phyloP scores from a whole-genome alignment of 2,113 vertebrate genomes.

The Monopterus albus region DNA sequence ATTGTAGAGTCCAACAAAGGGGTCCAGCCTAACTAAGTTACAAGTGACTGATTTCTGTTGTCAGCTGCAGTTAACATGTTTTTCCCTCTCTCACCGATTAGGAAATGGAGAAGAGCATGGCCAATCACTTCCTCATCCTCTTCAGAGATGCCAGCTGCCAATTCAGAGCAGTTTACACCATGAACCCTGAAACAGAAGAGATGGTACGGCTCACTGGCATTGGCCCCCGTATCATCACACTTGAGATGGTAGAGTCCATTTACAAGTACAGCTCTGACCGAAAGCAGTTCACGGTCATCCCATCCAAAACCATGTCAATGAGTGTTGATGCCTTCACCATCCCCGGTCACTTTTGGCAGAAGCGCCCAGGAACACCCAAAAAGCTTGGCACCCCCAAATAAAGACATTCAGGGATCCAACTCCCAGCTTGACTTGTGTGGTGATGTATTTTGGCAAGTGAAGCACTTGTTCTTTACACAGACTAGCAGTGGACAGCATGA shows the following conservation, averaged over 20 bases:
- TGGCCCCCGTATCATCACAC: slow-evolving; percentile 84
- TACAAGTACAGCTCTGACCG: slow-evolving; percentile 96
- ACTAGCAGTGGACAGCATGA: slow-evolving; percentile 42
- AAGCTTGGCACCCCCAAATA: slow-evolving; percentile 89
- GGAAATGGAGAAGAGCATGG: slow-evolving; percentile 91
- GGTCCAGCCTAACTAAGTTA: background rate
- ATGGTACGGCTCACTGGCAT: slow-evolving; percentile 87
- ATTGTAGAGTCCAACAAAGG: slow-evolving; percentile 35
- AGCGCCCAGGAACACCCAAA: slow-evolving; percentile 90
- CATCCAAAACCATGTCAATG: slow-evolving; percentile 95
- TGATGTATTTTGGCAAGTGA: slow-evolving; percentile 38
- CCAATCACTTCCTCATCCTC: slow-evolving; percentile 94
- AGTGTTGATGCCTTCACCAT: slow-evolving; percentile 95
- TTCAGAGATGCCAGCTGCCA: slow-evolving; percentile 93
- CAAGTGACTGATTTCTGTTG: background rate
- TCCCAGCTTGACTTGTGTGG: slow-evolving; percentile 34
- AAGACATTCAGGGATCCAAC: slow-evolving; percentile 59
- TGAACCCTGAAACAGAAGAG: slow-evolving; percentile 89
- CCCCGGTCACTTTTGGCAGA: slow-evolving; percentile 91
- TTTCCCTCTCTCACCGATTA: slow-evolving; percentile 47
- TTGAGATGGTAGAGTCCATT: slow-evolving; percentile 89
- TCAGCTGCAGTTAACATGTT: background rate
- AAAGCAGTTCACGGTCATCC: slow-evolving; percentile 93
- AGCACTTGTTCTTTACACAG: slow-evolving; percentile 47
- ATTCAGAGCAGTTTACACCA: slow-evolving; percentile 91